phyloP scores from a whole-genome alignment of 2,888 invertebrate genomes.

The Erannis defoliaria region DNA sequence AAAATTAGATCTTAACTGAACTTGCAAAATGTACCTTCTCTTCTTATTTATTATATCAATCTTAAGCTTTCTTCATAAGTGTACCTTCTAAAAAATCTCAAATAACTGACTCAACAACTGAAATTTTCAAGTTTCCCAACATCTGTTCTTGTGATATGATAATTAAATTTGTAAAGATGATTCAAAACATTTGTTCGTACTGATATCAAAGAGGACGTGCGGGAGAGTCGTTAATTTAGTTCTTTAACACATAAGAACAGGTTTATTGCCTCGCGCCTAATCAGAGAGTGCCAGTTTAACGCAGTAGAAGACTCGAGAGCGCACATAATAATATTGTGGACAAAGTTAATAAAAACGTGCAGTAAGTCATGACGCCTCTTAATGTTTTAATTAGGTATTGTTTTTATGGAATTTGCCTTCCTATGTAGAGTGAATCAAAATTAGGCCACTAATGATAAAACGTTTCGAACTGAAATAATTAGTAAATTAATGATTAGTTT shows the following conservation, averaged over 20 bases:
- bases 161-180: conserved; percentile 30
- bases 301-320: background rate
- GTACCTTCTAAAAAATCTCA: background rate
- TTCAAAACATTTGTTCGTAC: conserved; percentile 25
- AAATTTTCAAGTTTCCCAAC: conserved; percentile 8
- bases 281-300: conserved; percentile 42
- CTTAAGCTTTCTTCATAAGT: too few species aligned
- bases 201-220: conserved; percentile 38
- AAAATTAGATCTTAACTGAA: too few species aligned
- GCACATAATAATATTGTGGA: background rate
- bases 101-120: background rate
- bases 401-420: too few species aligned
- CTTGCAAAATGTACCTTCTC: too few species aligned
- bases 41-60: too few species aligned
- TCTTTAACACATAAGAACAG: conserved; percentile 37
- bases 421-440: too few species aligned
- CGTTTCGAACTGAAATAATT: too few species aligned
- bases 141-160: conserved; percentile 15
- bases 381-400: too few species aligned
- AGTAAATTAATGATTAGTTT: too few species aligned
- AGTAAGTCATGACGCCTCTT: too few species aligned
- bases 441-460: too few species aligned
- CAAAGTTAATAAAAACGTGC: too few species aligned
- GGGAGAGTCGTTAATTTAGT: conserved; percentile 41
- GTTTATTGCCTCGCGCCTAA: conserved; percentile 46